phyloP scores from a whole-genome alignment of 2,888 invertebrate species.

The Pandemis cinnamomeana region DNA sequence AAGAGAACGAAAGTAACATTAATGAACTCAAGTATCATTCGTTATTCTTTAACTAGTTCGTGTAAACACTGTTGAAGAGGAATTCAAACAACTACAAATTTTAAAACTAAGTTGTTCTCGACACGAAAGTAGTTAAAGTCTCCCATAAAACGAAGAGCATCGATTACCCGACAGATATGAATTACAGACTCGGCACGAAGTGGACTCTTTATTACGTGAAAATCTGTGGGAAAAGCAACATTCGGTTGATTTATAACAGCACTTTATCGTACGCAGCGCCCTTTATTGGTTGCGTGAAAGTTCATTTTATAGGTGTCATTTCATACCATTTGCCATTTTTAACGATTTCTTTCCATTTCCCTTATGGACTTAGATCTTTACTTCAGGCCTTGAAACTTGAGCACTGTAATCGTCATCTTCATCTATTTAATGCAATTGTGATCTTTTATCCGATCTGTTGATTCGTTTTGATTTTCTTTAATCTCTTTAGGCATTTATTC shows the following conservation, averaged over 20 bases:
- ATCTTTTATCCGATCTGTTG: not conserved
- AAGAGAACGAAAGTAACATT: not conserved
- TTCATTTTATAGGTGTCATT: conserved; percentile 23
- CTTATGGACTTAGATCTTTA: not conserved
- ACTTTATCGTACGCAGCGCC: conserved; percentile 58
- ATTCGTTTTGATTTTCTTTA: not conserved
- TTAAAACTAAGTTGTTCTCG: conserved; percentile 7
- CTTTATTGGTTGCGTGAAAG: conserved; percentile 47
- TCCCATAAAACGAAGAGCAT: conserved; percentile 42
- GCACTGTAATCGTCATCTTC: not conserved
- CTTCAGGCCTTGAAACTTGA: not conserved
- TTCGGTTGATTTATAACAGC: conserved; percentile 61
- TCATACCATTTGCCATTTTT: conserved; percentile 29
- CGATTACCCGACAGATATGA: conserved; percentile 50
- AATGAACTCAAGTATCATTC: not conserved
- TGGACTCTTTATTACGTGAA: conserved; percentile 65
- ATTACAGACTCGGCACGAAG: conserved; percentile 49
- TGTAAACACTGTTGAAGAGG: not conserved
- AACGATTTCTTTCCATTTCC: conserved; percentile 15
- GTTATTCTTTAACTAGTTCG: not conserved
- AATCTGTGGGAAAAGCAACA: conserved; percentile 60
- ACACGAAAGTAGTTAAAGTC: conserved; percentile 17
- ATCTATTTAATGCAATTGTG: not conserved
- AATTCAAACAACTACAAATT: conserved; percentile 3
- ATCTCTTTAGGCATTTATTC: not conserved